These are phyloP conservation scores for Cossypha heuglini DNA, from an alignment of 2,797 vertebrate species.

Conservation along the genomic window DNA sequence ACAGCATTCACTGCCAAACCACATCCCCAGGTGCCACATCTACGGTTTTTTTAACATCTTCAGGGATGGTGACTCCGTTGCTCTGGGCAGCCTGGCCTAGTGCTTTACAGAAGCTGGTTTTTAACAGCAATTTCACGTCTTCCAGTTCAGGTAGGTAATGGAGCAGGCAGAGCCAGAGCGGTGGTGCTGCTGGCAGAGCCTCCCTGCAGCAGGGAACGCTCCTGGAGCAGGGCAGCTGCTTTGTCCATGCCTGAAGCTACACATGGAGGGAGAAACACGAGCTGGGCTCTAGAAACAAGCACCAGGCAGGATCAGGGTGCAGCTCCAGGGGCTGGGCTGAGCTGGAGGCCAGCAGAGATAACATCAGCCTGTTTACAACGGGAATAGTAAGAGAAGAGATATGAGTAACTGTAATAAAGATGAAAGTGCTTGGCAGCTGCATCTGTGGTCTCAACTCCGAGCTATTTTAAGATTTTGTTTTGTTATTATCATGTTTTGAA, in stretches of 20 bases:
- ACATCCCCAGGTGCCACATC: not conserved
- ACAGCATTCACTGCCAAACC: not conserved
- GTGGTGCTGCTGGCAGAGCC: not conserved
- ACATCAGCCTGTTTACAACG: constrained; percentile 37
- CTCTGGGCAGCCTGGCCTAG: not conserved
- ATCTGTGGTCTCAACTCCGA: constrained; percentile 22
- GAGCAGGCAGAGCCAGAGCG: not conserved
- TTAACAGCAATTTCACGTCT: not conserved
- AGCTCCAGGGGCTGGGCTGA: not conserved
- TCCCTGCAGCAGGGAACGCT: not conserved
- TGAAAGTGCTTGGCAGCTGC: constrained; percentile 56
- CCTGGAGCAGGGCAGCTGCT: not conserved
- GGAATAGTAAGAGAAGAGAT: constrained; percentile 46
- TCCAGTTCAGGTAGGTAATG: accelerated
- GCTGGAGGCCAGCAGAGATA: not conserved
- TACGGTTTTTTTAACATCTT: accelerated
- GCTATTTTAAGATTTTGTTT: constrained; percentile 62
- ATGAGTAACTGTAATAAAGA: constrained; percentile 56
- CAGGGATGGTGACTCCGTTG: not conserved
- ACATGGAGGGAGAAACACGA: not conserved
- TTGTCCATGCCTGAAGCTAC: accelerated
- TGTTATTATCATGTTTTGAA: constrained; percentile 45
- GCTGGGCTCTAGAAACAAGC: not conserved
- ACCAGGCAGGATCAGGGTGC: not conserved
- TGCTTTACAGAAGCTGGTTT: not conserved